These are phyloP conservation scores for Hypomesus transpacificus DNA, from an alignment of 2,113 vertebrate genomes.

Conservation along the genomic window DNA sequence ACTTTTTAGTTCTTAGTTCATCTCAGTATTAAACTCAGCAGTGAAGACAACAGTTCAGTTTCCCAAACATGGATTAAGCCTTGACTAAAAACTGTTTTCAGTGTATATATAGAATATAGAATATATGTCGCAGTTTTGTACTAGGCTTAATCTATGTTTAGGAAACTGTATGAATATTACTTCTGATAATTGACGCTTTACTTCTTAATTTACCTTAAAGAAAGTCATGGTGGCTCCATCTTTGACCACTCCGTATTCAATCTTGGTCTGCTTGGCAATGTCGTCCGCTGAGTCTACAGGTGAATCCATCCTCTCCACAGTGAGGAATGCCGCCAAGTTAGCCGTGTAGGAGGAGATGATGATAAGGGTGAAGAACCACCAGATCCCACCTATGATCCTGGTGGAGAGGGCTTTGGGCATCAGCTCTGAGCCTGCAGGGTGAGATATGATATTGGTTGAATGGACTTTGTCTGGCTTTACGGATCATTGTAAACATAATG, in stretches of 20 bases:
- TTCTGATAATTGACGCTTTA: not conserved
- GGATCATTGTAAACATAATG: too few species aligned
- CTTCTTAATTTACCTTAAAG: constrained; percentile 83
- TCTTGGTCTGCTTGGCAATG: constrained; percentile 97
- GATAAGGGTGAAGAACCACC: constrained; percentile 99
- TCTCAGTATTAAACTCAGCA: too few species aligned
- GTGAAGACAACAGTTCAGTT: too few species aligned
- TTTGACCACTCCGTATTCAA: constrained; percentile 93
- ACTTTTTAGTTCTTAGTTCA: too few species aligned
- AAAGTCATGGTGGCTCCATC: constrained; percentile 98
- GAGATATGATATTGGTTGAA: too few species aligned
- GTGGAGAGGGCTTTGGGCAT: constrained; percentile 99
- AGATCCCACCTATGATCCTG: constrained; percentile 97
- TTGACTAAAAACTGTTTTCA: too few species aligned
- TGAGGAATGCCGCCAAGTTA: constrained; percentile 95
- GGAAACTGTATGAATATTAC: not conserved
- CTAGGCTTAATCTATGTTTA: too few species aligned
- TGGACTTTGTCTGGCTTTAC: too few species aligned
- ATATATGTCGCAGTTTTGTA: too few species aligned
- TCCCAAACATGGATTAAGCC: too few species aligned
- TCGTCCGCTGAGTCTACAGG: constrained; percentile 95
- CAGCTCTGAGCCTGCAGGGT: constrained; percentile 86
- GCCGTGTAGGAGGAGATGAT: constrained; percentile 99
- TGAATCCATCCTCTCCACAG: constrained; percentile 96
- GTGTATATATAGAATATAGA: too few species aligned